These are phyloP conservation scores for Nixonia krombeini DNA, from an alignment of 1,140 invertebrate species.

Conservation along the genomic window DNA sequence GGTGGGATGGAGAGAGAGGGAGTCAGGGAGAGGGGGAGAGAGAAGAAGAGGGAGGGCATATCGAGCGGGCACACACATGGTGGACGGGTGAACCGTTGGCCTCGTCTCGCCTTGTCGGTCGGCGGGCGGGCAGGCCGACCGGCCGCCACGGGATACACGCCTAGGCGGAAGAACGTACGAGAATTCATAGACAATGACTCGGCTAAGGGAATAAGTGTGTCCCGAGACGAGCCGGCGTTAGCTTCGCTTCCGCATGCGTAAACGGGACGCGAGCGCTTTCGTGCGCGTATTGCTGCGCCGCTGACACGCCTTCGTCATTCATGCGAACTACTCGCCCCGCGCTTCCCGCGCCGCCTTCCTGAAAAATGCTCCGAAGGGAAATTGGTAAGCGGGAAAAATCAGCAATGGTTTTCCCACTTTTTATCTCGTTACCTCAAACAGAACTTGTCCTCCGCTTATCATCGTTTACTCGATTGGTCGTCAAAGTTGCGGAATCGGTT, in stretches of 20 bases:
- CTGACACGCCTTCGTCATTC: too few species aligned
- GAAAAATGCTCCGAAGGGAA: too few species aligned
- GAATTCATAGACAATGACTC: background rate
- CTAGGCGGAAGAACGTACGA: background rate
- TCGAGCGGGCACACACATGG: background rate
- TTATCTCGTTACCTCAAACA: too few species aligned
- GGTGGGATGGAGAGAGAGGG: background rate
- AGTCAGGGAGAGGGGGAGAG: background rate
- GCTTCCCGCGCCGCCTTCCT: too few species aligned
- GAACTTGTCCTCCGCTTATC: too few species aligned
- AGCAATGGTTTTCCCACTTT: too few species aligned
- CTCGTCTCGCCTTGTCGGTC: background rate
- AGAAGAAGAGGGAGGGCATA: background rate
- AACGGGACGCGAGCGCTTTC: background rate
- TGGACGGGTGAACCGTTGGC: background rate
- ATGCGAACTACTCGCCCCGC: too few species aligned
- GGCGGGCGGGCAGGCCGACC: background rate
- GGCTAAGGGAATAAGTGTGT: background rate
- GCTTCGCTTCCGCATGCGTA: background rate
- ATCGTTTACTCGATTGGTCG: too few species aligned
- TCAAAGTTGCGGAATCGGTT: too few species aligned
- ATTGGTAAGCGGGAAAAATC: too few species aligned
- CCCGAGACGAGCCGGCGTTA: background rate
- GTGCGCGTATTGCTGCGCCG: too few species aligned
- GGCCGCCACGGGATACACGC: background rate